Conservation (phyloP, 2,113 vertebrate species). For the Lathamus discolor region DNA sequence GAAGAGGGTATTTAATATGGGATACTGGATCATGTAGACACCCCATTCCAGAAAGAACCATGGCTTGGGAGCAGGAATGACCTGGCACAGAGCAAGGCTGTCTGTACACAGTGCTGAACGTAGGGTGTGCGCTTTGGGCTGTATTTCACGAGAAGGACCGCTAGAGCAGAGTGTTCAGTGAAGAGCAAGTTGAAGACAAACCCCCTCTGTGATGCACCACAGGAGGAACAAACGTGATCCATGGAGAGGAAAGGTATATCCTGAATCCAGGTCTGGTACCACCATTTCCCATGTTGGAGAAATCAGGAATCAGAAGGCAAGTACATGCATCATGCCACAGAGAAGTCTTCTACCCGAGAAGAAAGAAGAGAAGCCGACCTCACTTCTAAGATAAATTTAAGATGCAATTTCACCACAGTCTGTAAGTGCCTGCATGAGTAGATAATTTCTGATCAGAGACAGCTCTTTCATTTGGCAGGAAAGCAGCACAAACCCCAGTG, state of each 20-base stretch:
- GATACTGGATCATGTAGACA: neutral
- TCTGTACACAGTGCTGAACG: neutral
- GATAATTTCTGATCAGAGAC: slow-evolving; percentile 39
- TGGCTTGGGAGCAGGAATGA: neutral
- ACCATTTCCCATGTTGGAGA: neutral
- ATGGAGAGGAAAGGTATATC: neutral
- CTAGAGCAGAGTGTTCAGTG: neutral
- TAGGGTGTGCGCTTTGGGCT: neutral
- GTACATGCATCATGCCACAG: rapidly evolving
- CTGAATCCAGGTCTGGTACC: neutral
- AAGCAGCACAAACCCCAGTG: neutral
- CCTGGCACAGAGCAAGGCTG: neutral
- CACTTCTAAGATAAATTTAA: neutral
- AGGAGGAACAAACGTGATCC: rapidly evolving
- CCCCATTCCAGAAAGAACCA: neutral
- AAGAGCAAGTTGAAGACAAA: neutral
- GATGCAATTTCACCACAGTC: neutral
- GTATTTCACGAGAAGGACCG: neutral
- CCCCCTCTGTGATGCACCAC: neutral
- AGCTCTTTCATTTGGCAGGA: neutral
- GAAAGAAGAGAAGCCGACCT: neutral
- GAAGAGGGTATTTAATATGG: neutral
- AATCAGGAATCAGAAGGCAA: neutral
- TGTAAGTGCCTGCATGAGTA: neutral
- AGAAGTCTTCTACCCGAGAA: neutral